These are phyloP conservation scores for Drosophila virilis DNA, from an alignment of 1,140 invertebrate species.

Conservation along the genomic window DNA sequence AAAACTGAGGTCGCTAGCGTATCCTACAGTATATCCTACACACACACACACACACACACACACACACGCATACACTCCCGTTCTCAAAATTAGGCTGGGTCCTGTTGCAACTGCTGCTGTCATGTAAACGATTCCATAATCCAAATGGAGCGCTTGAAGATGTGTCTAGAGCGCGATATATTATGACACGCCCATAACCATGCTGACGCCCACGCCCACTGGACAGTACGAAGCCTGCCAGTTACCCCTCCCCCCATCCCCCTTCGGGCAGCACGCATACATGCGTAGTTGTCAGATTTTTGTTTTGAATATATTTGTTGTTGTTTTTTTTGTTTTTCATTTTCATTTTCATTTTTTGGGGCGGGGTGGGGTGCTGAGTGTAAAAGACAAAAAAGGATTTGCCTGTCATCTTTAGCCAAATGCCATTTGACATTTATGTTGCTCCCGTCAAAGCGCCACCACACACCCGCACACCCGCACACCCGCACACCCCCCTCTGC, in stretches of 20 bases:
- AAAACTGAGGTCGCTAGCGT: not conserved
- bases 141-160: constrained; percentile 68
- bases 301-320: not conserved
- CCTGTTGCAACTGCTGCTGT: constrained; percentile 41
- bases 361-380: too few relatives aligned
- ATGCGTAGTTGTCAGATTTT: not conserved
- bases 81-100: constrained; percentile 35
- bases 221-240: too few relatives aligned
- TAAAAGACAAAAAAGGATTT: constrained; percentile 37
- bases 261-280: constrained; percentile 5
- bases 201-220: not conserved
- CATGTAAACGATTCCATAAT: constrained; percentile 66
- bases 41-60: not conserved
- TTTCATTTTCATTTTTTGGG: not conserved
- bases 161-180: constrained; percentile 74
- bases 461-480: constrained; percentile 5
- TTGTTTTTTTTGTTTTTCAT: constrained; percentile 1
- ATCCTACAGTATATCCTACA: not conserved
- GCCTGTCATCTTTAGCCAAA: constrained; percentile 65
- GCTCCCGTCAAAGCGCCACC: constrained; percentile 14
- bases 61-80: not conserved
- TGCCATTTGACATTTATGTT: constrained; percentile 75
- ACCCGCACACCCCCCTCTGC: not conserved
- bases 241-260: too few relatives aligned
- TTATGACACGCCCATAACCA: constrained; percentile 42